Percentiles rank a stretch among this genome's conserved stretches.
phyloP scores from a whole-genome alignment of 2,888 invertebrate genomes.

The Amiota minor region DNA sequence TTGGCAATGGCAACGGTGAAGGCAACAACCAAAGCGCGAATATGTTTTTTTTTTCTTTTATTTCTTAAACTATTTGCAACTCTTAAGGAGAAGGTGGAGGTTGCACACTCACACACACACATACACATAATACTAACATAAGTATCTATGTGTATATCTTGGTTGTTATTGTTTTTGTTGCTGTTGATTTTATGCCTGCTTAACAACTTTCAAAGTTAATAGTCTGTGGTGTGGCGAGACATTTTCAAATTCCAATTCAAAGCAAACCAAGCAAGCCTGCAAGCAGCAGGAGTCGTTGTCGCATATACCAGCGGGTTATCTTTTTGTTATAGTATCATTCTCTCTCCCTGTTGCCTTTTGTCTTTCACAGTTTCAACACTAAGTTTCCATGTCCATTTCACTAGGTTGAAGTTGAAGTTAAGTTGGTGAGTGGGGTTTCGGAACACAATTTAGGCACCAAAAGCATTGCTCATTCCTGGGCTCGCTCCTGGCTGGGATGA shows the following conservation, averaged over 20 bases:
- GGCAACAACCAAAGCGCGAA: conserved; percentile 35
- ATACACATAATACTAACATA: neutral
- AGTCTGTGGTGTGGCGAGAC: conserved; percentile 70
- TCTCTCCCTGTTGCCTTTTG: too few relatives aligned
- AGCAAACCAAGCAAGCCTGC: conserved; percentile 23
- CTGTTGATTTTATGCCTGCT: conserved; percentile 58
- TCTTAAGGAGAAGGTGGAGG: conserved; percentile 64
- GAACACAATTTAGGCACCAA: too few relatives aligned
- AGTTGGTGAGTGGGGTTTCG: too few relatives aligned
- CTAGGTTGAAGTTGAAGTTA: too few relatives aligned
- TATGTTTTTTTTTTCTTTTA: conserved; percentile 28
- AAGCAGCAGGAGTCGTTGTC: conserved; percentile 7
- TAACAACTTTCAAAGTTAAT: conserved; percentile 69
- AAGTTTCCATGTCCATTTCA: too few relatives aligned
- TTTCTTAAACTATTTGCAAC: conserved; percentile 22
- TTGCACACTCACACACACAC: conserved; percentile 36
- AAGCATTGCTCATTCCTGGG: too few relatives aligned
- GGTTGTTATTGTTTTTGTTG: neutral
- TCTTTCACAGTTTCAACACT: too few relatives aligned
- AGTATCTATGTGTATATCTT: neutral
- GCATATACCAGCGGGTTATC: conserved; percentile 59
- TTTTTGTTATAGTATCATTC: conserved; percentile 34
- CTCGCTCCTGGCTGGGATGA: conserved; percentile 44
- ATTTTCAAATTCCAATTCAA: conserved; percentile 47
- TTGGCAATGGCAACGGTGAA: conserved; percentile 49